Percentiles rank a stretch among this genome's conserved stretches.
Conservation (phyloP, 1,140 invertebrate genomes). For the Prorops nasuta region DNA sequence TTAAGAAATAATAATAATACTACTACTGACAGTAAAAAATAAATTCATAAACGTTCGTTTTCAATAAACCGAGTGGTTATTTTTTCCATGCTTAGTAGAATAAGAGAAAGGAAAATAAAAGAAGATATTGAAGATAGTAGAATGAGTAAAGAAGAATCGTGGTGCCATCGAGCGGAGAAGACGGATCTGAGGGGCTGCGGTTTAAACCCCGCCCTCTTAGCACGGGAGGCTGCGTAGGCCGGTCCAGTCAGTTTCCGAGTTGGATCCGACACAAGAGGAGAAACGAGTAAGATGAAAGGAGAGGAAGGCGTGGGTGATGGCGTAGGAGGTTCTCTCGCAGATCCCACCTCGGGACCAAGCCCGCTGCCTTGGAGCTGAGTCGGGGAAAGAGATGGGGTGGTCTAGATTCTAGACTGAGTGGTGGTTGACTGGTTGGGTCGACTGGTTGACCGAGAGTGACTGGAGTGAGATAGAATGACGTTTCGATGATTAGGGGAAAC, state of each 20-base stretch:
- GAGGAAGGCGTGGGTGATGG: slow-evolving; percentile 34
- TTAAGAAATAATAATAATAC: slow-evolving; percentile 3
- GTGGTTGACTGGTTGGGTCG: no score
- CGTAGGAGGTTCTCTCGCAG: slow-evolving; percentile 40
- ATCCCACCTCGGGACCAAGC: slow-evolving; percentile 33
- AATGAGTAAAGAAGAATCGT: no score
- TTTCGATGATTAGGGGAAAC: slow-evolving; percentile 50
- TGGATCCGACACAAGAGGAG: no score
- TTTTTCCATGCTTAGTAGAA: no score
- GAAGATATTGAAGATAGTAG: no score
- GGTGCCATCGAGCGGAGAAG: no score
- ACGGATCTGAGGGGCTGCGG: no score
- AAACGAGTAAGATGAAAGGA: no score
- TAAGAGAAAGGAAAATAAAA: no score
- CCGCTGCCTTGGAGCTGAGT: background rate
- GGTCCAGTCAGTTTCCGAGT: slow-evolving; percentile 18
- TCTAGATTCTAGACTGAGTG: background rate
- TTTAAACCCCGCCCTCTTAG: slow-evolving; percentile 23
- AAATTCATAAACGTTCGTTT: slow-evolving; percentile 10
- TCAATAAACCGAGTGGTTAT: background rate
- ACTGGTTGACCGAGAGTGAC: background rate
- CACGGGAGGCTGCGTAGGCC: slow-evolving; percentile 13
- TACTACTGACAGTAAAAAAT: slow-evolving; percentile 9
- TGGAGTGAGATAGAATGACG: slow-evolving; percentile 38
- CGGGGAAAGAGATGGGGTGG: slow-evolving; percentile 7